These are phyloP conservation scores for Hypolimnas misippus DNA, from an alignment of 2,888 invertebrate species.

Conservation along the genomic window DNA sequence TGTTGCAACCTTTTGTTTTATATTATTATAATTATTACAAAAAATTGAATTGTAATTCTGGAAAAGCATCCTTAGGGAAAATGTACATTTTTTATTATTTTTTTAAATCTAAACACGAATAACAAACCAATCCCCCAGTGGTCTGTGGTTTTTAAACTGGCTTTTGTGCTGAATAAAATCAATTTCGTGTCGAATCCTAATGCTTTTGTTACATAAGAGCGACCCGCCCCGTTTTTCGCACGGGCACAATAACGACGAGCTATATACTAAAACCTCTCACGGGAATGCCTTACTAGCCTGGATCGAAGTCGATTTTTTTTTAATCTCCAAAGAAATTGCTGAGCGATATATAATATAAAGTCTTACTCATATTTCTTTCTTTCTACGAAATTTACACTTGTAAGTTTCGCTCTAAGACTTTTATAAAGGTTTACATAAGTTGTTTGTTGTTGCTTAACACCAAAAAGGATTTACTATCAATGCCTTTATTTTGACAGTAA, in stretches of 20 bases:
- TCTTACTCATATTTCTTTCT: no score
- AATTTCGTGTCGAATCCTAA: not conserved
- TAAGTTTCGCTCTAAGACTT: no score
- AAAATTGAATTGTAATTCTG: no score
- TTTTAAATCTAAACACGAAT: not conserved
- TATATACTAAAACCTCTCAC: constrained; percentile 3
- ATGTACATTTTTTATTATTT: not conserved
- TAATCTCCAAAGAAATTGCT: not conserved
- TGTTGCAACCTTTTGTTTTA: no score
- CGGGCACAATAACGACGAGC: not conserved
- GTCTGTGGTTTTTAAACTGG: not conserved
- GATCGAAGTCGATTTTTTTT: not conserved
- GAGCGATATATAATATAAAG: no score
- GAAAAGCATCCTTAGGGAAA: no score
- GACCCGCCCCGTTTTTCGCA: not conserved
- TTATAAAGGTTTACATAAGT: no score
- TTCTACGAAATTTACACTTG: no score
- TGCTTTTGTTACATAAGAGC: constrained; percentile 1
- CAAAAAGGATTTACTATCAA: no score
- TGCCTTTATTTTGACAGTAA: no score
- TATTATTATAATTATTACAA: no score
- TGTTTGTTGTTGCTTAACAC: no score
- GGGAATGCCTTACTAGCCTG: not conserved
- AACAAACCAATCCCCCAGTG: not conserved
- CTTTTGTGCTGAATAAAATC: constrained; percentile 3